These are phyloP conservation scores for Dicyrtomina minuta DNA, from an alignment of 2,888 invertebrate genomes.

Conservation along the genomic window DNA sequence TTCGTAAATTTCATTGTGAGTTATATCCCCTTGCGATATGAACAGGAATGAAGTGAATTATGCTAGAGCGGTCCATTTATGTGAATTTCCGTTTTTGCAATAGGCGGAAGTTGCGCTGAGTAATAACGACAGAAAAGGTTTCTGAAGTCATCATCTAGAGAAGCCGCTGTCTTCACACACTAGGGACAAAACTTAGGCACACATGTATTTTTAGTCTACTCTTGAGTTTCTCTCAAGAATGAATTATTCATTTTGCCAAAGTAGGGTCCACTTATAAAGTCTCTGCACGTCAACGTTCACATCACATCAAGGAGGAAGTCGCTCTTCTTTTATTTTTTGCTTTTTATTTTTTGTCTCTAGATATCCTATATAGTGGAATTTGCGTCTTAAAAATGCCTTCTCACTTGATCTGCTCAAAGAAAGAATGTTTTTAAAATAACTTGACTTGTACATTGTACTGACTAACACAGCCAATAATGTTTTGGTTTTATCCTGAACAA, in stretches of 20 bases:
- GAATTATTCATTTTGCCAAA: constrained; percentile 45
- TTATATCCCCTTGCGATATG: too few species aligned
- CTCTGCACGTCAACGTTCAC: constrained; percentile 37
- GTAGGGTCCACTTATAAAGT: constrained; percentile 40
- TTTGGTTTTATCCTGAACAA: too few species aligned
- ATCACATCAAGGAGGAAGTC: constrained; percentile 32
- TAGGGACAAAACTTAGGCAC: constrained; percentile 19
- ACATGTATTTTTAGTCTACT: constrained; percentile 35
- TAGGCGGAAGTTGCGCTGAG: constrained; percentile 19
- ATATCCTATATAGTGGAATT: neutral
- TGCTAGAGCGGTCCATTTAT: constrained; percentile 18
- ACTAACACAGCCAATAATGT: too few species aligned
- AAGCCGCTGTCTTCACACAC: constrained; percentile 6
- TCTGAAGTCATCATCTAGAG: constrained; percentile 24
- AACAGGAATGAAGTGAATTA: too few species aligned
- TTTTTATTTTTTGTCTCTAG: neutral
- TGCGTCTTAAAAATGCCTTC: neutral
- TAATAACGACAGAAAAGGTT: constrained; percentile 18
- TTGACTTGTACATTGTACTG: too few species aligned
- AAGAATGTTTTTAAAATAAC: too few species aligned
- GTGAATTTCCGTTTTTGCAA: constrained; percentile 28
- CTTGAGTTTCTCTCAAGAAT: constrained; percentile 32
- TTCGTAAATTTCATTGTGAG: too few species aligned
- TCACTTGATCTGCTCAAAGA: neutral
- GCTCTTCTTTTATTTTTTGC: constrained; percentile 1